Evolutionary conservation across 2,797 vertebrate genomes (phyloP).

Genomic region (Sebastes paucispinis): DNA sequence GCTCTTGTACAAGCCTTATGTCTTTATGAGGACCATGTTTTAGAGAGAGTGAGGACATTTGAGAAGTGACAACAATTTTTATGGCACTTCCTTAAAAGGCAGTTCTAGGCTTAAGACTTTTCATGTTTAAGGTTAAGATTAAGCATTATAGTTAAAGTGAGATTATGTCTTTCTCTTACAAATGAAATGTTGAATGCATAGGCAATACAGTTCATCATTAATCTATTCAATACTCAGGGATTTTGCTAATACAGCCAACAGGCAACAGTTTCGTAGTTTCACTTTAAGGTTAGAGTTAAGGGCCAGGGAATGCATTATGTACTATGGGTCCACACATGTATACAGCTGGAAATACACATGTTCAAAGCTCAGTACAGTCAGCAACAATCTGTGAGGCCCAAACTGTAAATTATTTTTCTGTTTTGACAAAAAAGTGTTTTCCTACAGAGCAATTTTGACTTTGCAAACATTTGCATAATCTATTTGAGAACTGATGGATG

Average conservation of each 20-base stretch:
- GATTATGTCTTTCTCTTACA: background rate
- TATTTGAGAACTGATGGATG: background rate
- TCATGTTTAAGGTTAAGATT: background rate
- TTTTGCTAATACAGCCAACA: background rate
- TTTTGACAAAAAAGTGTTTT: too few species aligned
- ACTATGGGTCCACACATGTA: fast-evolving
- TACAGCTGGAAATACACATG: background rate
- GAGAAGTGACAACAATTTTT: too few species aligned
- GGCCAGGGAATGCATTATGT: too few species aligned
- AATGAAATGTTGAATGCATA: background rate
- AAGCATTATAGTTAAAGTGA: background rate
- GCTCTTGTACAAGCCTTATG: background rate
- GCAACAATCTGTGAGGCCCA: too few species aligned
- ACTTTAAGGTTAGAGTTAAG: too few species aligned
- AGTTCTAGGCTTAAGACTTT: background rate
- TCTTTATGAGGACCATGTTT: background rate
- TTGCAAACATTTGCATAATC: background rate
- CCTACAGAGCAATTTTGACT: too few species aligned
- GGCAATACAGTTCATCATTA: background rate
- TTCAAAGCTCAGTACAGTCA: background rate
- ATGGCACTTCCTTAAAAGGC: background rate
- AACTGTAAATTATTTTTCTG: too few species aligned
- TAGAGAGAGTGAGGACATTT: too few species aligned
- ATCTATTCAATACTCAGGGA: background rate
- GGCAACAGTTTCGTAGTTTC: background rate